Conservation (phyloP, 2,888 invertebrate species). For the Macrosoma leucophasiata region DNA sequence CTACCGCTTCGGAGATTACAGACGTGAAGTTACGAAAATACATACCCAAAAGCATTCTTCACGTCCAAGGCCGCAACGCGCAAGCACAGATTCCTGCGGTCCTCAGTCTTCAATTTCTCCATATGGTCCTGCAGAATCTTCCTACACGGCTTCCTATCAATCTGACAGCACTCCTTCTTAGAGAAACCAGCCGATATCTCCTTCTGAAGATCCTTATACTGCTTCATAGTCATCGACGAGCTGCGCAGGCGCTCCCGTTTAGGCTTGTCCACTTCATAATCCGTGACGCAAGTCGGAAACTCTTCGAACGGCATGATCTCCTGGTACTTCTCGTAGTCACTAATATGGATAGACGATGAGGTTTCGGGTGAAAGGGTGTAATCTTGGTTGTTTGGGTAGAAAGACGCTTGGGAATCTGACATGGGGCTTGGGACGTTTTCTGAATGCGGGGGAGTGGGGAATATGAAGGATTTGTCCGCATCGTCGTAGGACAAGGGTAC, state of each 20-base stretch:
- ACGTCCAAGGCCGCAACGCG: slow-evolving; percentile 47
- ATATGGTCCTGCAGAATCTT: slow-evolving; percentile 46
- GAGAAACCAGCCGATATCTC: slow-evolving; percentile 44
- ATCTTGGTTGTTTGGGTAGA: slow-evolving; percentile 40
- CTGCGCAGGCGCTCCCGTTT: slow-evolving; percentile 4
- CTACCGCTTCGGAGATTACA: no score
- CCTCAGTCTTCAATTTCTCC: slow-evolving; percentile 35
- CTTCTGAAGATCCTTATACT: slow-evolving; percentile 58
- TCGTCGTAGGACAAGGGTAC: slow-evolving; percentile 20
- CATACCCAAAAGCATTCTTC: slow-evolving; percentile 46
- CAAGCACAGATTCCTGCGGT: slow-evolving; percentile 41
- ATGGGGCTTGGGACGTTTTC: slow-evolving; percentile 49
- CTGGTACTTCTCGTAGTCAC: slow-evolving; percentile 54
- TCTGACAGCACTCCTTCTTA: slow-evolving; percentile 52
- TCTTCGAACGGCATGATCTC: slow-evolving; percentile 40
- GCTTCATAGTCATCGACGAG: slow-evolving; percentile 32
- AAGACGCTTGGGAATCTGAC: slow-evolving; percentile 38
- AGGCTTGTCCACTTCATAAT: slow-evolving; percentile 17
- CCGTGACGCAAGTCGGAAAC: slow-evolving; percentile 23
- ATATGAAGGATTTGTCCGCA: slow-evolving; percentile 25
- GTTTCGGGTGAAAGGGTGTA: slow-evolving; percentile 43
- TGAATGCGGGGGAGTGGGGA: slow-evolving; percentile 51
- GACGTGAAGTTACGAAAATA: no score
- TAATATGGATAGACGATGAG: slow-evolving; percentile 42
- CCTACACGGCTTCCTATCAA: slow-evolving; percentile 37